A percentile compares a stretch with the other conserved stretches of the same genome.
Evolutionary conservation across 2,888 invertebrate genomes (phyloP).

Genomic region (Macrosoma leucophasiata): DNA sequence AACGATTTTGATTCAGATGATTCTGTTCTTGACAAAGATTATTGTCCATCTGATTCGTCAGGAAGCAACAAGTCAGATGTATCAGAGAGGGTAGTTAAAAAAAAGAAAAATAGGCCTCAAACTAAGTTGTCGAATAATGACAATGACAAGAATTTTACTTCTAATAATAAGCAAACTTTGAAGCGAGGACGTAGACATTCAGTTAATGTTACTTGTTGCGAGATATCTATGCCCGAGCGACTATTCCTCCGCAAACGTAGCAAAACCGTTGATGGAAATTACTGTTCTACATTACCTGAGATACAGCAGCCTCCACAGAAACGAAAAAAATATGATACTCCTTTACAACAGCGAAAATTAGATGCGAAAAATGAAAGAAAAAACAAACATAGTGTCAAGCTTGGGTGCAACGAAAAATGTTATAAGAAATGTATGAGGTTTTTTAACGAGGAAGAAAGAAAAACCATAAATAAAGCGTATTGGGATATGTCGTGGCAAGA

Average conservation of each 20-base stretch:
- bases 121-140: constrained; percentile 3
- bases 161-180: constrained; percentile 6
- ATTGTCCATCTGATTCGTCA: neutral
- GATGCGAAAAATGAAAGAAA: constrained; percentile 1
- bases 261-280: constrained; percentile 3
- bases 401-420: constrained; percentile 7
- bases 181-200: constrained; percentile 4
- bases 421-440: constrained; percentile 1
- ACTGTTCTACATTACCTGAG: constrained; percentile 2
- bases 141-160: neutral
- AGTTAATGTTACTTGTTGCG: constrained; percentile 1
- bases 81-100: neutral
- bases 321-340: constrained; percentile 3
- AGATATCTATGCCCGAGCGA: neutral
- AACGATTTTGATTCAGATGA: constrained; percentile 5
- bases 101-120: constrained; percentile 6
- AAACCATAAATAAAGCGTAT: constrained; percentile 8
- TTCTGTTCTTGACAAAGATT: constrained; percentile 5
- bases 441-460: constrained; percentile 4
- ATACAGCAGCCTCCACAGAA: neutral
- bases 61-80: constrained; percentile 1
- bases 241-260: constrained; percentile 1
- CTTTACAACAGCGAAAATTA: constrained; percentile 1
- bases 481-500: constrained; percentile 17
- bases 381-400: constrained; percentile 1